Evolutionary conservation across 2,888 invertebrate genomes (phyloP).

Genomic region (Eupithecia inturbata): DNA sequence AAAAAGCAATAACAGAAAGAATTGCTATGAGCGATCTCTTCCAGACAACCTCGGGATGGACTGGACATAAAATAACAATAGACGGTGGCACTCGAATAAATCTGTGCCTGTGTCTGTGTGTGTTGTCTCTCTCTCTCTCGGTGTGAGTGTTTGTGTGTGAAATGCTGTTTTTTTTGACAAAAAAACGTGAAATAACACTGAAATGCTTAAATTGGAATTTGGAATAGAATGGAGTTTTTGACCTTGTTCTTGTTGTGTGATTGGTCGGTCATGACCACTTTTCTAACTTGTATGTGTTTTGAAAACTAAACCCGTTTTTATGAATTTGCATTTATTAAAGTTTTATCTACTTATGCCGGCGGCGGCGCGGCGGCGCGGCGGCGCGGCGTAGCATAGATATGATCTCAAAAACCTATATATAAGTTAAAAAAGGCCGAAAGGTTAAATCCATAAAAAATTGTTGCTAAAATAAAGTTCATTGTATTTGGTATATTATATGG

Average conservation of each 20-base stretch:
- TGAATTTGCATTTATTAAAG: not conserved
- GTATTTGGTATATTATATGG: too few relatives aligned
- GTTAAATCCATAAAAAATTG: not conserved
- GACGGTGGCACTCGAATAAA: not conserved
- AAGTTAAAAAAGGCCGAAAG: too few relatives aligned
- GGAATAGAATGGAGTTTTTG: conserved; percentile 5
- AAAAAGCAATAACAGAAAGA: not conserved
- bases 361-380: too few relatives aligned
- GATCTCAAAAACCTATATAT: not conserved
- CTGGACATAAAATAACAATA: not conserved
- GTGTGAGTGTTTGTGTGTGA: too few relatives aligned
- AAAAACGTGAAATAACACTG: too few relatives aligned
- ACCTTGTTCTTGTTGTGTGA: conserved; percentile 7
- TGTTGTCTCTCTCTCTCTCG: not conserved
- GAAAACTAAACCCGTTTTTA: not conserved
- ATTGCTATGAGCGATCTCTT: too few relatives aligned
- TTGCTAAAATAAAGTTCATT: not conserved
- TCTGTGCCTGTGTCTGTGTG: not conserved
- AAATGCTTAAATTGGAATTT: not conserved
- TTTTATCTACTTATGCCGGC: not conserved
- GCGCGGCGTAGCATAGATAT: not conserved
- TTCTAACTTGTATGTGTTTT: conserved; percentile 1
- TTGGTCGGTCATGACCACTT: conserved; percentile 10
- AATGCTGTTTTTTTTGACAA: too few relatives aligned
- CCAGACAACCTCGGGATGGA: too few relatives aligned